A percentile compares a stretch with the other conserved stretches of the same genome.
These are phyloP conservation scores for Girardinus metallicus DNA, from an alignment of 2,797 vertebrate genomes.

Conservation along the genomic window DNA sequence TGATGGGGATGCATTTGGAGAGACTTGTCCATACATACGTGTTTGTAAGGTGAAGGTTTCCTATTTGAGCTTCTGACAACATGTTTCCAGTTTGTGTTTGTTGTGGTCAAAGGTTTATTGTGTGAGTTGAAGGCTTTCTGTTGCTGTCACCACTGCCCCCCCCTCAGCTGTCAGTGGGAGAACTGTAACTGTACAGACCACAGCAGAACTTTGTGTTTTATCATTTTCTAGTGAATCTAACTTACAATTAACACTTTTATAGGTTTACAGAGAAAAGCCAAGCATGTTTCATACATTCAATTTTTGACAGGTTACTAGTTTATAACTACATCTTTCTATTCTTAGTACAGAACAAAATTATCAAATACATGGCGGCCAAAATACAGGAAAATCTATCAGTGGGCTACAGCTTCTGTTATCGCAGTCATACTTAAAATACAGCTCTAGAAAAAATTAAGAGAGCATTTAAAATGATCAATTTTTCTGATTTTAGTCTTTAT, in stretches of 20 bases:
- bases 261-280: background rate
- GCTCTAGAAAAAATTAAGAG: too few relatives aligned
- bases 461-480: too few relatives aligned
- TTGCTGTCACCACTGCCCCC: background rate
- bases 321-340: background rate
- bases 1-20: conserved; percentile 33
- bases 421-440: too few relatives aligned
- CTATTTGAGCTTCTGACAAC: conserved; percentile 17
- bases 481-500: too few relatives aligned
- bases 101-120: conserved; percentile 24
- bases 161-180: background rate
- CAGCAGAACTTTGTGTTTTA: conserved; percentile 2
- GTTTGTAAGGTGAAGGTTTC: conserved; percentile 15
- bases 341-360: too few relatives aligned
- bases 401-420: background rate
- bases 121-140: conserved; percentile 13
- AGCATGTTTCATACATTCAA: background rate
- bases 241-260: background rate
- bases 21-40: conserved; percentile 13
- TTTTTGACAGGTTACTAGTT: background rate
- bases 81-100: conserved; percentile 24
- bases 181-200: background rate
- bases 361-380: too few relatives aligned
- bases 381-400: background rate
- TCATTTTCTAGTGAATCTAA: background rate